A percentile compares a stretch with the other conserved stretches of the same genome.
Evolutionary conservation across 1,140 invertebrate genomes (phyloP).

Genomic region (Hydropsyche tenuis): DNA sequence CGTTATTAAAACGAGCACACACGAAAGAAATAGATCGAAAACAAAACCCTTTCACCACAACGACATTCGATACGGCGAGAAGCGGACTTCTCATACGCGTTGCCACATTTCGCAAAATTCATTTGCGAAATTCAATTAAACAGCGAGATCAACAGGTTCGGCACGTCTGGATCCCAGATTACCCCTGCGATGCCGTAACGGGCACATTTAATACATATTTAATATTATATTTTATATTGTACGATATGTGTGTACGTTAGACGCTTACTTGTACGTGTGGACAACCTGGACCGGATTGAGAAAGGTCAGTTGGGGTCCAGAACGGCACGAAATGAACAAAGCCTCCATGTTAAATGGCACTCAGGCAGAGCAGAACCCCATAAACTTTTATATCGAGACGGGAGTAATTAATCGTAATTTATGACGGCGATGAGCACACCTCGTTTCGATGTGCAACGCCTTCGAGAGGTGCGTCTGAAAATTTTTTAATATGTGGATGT

Average conservation of each 20-base stretch:
- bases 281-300: conserved; percentile 41
- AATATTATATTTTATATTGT: background rate
- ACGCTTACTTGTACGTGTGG: background rate
- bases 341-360: conserved; percentile 20
- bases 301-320: conserved; percentile 47
- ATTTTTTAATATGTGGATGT: too few relatives aligned
- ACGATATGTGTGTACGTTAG: conserved; percentile 8
- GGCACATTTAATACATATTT: background rate
- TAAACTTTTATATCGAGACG: conserved; percentile 10
- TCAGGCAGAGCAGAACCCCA: background rate
- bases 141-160: background rate
- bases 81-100: background rate
- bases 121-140: background rate
- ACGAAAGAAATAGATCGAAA: background rate
- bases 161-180: conserved; percentile 7
- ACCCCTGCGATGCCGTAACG: background rate
- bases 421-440: background rate
- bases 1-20: too few relatives aligned
- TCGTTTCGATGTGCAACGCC: background rate
- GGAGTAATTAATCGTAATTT: conserved; percentile 15
- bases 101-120: background rate
- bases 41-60: conserved; percentile 16
- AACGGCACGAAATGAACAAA: conserved; percentile 35
- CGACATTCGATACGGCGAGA: background rate
- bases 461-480: too few relatives aligned